Conservation (phyloP, 1,140 invertebrate genomes). For the Drosophila truncata region DNA sequence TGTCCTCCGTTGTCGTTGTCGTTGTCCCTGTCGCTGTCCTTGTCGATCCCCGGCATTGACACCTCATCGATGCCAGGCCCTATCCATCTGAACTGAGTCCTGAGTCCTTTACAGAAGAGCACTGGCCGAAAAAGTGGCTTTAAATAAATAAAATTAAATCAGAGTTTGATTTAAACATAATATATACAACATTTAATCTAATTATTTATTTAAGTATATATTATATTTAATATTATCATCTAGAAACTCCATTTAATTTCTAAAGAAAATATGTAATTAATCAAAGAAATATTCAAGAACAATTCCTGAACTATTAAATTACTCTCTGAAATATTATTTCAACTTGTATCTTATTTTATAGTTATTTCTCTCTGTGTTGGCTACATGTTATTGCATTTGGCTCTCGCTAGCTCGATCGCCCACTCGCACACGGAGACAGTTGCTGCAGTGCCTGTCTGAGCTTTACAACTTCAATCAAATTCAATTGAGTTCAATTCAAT, state of each 20-base stretch:
- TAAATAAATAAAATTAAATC: too few species aligned
- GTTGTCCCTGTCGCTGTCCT: slow-evolving; percentile 4
- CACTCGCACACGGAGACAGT: slow-evolving; percentile 33
- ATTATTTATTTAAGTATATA: neutral
- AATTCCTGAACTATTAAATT: neutral
- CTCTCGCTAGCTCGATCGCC: slow-evolving; percentile 17
- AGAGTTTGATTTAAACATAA: neutral
- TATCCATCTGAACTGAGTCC: neutral
- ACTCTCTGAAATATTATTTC: neutral
- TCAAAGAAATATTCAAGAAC: neutral
- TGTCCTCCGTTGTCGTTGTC: slow-evolving; percentile 29
- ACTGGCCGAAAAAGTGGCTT: neutral
- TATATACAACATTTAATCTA: too few species aligned
- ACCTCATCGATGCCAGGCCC: slow-evolving; percentile 50
- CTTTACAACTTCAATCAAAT: slow-evolving; percentile 84
- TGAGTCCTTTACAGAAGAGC: slow-evolving; percentile 5
- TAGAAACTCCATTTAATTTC: neutral
- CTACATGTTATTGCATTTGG: slow-evolving; percentile 74
- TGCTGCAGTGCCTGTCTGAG: slow-evolving; percentile 63
- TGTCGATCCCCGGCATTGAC: slow-evolving; percentile 47
- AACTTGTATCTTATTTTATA: neutral
- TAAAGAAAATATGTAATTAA: too few species aligned
- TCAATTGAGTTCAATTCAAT: slow-evolving; percentile 84
- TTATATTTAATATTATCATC: neutral
- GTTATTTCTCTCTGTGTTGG: slow-evolving; percentile 3